These are phyloP conservation scores for Rynchops niger DNA, from an alignment of 2,113 vertebrate genomes.

Conservation along the genomic window DNA sequence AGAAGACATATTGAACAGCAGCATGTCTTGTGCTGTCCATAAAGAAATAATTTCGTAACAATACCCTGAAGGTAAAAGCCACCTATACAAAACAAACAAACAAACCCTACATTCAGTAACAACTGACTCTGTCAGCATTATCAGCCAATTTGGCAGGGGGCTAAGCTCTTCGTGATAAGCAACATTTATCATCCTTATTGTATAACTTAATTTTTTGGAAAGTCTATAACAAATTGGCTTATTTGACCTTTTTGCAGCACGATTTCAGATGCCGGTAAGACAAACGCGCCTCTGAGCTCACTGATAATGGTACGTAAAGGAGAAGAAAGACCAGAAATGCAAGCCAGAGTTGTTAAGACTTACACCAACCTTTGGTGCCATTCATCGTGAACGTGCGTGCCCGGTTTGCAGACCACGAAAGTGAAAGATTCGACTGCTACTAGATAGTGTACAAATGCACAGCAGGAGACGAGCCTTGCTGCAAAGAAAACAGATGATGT, in stretches of 20 bases:
- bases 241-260: not conserved
- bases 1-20: not conserved
- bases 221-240: not conserved
- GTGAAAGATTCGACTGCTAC: not conserved
- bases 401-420: not conserved
- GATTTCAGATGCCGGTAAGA: not conserved
- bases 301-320: not conserved
- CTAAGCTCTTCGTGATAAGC: not conserved
- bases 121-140: not conserved
- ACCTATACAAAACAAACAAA: not conserved
- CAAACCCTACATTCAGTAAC: not conserved
- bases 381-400: not conserved
- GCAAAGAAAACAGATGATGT: not conserved
- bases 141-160: not conserved
- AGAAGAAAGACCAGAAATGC: not conserved
- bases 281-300: not conserved
- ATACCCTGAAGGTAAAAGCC: not conserved
- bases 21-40: not conserved
- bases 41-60: not conserved
- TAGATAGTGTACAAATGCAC: not conserved
- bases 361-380: not conserved
- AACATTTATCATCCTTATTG: not conserved
- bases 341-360: not conserved
- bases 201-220: not conserved
- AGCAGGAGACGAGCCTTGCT: conserved; percentile 10